phyloP scores from a whole-genome alignment of 2,888 invertebrate genomes.

The Patella pellucida region DNA sequence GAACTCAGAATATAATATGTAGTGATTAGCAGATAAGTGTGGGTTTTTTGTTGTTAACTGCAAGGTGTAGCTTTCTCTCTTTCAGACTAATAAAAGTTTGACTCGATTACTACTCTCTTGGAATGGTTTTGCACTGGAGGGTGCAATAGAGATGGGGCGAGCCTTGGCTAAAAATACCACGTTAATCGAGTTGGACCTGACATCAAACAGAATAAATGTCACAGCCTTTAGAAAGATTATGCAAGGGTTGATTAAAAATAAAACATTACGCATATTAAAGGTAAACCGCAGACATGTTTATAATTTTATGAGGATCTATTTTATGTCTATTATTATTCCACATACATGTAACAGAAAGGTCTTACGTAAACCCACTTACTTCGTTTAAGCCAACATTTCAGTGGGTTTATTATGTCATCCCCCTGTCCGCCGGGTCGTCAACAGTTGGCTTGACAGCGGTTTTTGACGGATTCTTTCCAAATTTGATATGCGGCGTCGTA shows the following conservation, averaged over 20 bases:
- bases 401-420: neutral
- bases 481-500: too few relatives aligned
- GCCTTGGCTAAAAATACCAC: constrained; percentile 44
- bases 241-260: constrained; percentile 45
- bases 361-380: neutral
- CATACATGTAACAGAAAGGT: neutral
- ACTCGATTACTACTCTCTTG: constrained; percentile 47
- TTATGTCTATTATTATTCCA: neutral
- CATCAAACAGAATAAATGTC: constrained; percentile 51
- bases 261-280: constrained; percentile 43
- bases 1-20: too few relatives aligned
- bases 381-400: neutral
- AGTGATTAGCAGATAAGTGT: too few relatives aligned
- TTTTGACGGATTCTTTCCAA: constrained; percentile 3
- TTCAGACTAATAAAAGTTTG: constrained; percentile 46
- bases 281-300: constrained; percentile 25
- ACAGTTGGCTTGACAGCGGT: neutral
- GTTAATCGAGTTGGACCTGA: constrained; percentile 49
- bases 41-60: too few relatives aligned
- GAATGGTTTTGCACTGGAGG: constrained; percentile 58
- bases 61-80: neutral
- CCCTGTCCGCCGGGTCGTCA: neutral
- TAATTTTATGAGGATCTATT: too few relatives aligned
- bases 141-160: constrained; percentile 51
- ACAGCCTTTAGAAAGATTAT: constrained; percentile 51